Conservation (phyloP, 2,888 invertebrate species). For the Dolichomitus sp. region DNA sequence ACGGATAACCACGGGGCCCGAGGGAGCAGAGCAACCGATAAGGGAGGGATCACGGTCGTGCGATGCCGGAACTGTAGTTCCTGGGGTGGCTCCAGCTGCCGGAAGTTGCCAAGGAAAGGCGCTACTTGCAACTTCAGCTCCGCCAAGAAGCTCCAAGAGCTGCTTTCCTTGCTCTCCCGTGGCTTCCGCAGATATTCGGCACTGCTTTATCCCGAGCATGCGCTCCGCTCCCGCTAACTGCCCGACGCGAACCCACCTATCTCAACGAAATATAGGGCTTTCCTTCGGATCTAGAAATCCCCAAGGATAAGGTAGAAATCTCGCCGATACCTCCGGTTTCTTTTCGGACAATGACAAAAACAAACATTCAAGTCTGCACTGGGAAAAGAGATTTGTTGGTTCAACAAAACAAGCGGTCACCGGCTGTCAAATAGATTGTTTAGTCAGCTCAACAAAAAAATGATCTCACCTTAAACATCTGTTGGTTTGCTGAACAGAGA, state of each 20-base stretch:
- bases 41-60: slow-evolving; percentile 74
- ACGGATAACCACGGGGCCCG: slow-evolving; percentile 66
- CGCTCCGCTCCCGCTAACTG: slow-evolving; percentile 51
- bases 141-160: slow-evolving; percentile 74
- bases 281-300: slow-evolving; percentile 53
- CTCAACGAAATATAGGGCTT: slow-evolving; percentile 44
- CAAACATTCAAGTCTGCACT: not conserved
- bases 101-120: slow-evolving; percentile 81
- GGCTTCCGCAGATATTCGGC: slow-evolving; percentile 59
- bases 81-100: slow-evolving; percentile 79
- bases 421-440: no score
- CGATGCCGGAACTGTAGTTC: slow-evolving; percentile 79
- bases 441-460: no score
- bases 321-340: not conserved
- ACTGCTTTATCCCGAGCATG: slow-evolving; percentile 69
- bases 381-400: no score
- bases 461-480: no score
- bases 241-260: slow-evolving; percentile 21
- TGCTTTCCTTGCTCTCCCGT: slow-evolving; percentile 54
- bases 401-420: no score
- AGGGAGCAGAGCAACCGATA: slow-evolving; percentile 76
- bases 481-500: no score
- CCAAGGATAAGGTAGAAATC: slow-evolving; percentile 70
- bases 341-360: not conserved
- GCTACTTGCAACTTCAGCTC: slow-evolving; percentile 77